phyloP scores from a whole-genome alignment of 2,888 invertebrate genomes.

The Lasioglossum pauxillum region DNA sequence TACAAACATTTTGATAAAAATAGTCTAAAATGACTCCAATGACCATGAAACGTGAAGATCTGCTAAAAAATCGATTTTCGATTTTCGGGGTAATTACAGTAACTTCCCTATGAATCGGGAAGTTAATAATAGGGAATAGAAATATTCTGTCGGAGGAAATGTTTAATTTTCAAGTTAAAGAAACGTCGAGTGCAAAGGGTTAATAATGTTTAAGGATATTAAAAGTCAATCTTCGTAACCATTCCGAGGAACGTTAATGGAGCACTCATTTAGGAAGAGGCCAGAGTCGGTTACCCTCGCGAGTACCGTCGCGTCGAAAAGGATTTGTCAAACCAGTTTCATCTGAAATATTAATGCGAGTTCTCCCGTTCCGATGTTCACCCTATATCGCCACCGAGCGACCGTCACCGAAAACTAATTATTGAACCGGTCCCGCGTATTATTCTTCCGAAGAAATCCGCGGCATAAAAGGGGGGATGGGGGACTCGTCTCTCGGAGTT shows the following conservation, averaged over 20 bases:
- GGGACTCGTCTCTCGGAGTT: constrained; percentile 30
- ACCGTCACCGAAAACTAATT: constrained; percentile 62
- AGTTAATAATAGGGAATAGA: no score
- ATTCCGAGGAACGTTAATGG: neutral
- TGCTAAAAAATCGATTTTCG: no score
- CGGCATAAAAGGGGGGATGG: constrained; percentile 6
- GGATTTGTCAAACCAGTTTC: constrained; percentile 8
- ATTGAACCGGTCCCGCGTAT: constrained; percentile 50
- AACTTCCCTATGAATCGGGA: no score
- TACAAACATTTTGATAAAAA: no score
- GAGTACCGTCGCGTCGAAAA: neutral
- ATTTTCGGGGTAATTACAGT: no score
- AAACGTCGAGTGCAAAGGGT: no score
- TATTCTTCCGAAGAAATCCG: constrained; percentile 45
- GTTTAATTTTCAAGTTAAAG: no score
- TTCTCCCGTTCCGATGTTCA: neutral
- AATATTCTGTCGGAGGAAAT: no score
- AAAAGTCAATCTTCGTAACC: neutral
- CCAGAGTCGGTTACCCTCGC: neutral
- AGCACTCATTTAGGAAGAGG: neutral
- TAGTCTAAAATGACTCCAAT: no score
- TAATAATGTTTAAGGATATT: neutral
- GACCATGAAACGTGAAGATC: no score
- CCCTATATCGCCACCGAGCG: constrained; percentile 14
- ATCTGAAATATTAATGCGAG: neutral